These are phyloP conservation scores for Pachypanchax playfairii DNA, from an alignment of 2,113 vertebrate species.

Conservation along the genomic window DNA sequence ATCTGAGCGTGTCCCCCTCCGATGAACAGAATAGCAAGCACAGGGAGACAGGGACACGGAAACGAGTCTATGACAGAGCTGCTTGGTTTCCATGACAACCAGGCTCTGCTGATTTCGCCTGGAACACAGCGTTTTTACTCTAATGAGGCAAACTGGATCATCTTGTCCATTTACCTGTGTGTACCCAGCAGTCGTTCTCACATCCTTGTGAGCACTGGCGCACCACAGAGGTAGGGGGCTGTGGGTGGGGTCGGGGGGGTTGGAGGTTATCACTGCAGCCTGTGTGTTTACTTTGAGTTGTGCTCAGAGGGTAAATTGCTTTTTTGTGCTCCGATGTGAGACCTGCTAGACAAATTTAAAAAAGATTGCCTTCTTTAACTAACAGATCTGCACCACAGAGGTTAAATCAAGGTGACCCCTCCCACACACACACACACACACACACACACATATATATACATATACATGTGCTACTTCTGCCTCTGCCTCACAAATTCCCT, in stretches of 20 bases:
- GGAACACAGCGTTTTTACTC: constrained; percentile 52
- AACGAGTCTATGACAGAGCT: constrained; percentile 58
- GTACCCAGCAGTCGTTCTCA: constrained; percentile 30
- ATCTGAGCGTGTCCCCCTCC: constrained; percentile 46
- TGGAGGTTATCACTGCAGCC: constrained; percentile 48
- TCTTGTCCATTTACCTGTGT: constrained; percentile 70
- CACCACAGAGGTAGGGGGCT: constrained; percentile 15
- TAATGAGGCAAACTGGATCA: constrained; percentile 71
- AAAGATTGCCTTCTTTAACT: constrained; percentile 55
- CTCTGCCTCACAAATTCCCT: constrained; percentile 1
- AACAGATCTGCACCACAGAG: constrained; percentile 42
- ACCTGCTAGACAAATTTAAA: constrained; percentile 56
- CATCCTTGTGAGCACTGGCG: constrained; percentile 21
- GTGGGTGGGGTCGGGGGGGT: constrained; percentile 8
- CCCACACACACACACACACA: neutral
- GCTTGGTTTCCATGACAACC: constrained; percentile 70
- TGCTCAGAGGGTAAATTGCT: constrained; percentile 59
- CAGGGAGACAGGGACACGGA: constrained; percentile 48
- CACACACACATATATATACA: neutral
- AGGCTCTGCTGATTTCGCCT: constrained; percentile 9
- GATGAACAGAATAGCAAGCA: constrained; percentile 60
- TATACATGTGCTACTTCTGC: neutral
- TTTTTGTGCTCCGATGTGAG: constrained; percentile 63
- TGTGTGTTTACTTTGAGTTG: constrained; percentile 60
- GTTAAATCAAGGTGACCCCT: constrained; percentile 63